Conservation (phyloP, 1,140 invertebrate genomes). For the Drosophila funebris region DNA sequence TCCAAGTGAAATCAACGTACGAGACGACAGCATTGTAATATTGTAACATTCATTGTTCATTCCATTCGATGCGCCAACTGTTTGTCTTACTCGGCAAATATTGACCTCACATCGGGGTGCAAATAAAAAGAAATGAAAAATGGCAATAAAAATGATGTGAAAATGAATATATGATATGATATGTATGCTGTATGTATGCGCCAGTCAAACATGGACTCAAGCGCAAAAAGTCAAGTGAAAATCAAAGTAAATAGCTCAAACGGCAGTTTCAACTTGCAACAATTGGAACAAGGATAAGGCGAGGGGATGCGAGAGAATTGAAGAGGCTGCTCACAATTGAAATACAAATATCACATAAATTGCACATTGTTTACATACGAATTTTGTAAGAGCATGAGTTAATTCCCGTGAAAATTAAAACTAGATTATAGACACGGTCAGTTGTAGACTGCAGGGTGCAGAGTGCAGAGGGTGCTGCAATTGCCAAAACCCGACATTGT, state of each 20-base stretch:
- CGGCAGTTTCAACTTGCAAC: not conserved
- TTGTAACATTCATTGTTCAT: slow-evolving; percentile 30
- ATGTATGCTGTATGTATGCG: too few species aligned
- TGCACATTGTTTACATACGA: slow-evolving; percentile 51
- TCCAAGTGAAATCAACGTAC: slow-evolving; percentile 44
- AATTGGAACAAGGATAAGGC: not conserved
- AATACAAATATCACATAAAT: slow-evolving; percentile 71
- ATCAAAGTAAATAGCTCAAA: slow-evolving; percentile 69
- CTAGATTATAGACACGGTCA: slow-evolving; percentile 76
- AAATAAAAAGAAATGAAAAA: slow-evolving; percentile 22
- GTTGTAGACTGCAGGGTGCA: not conserved
- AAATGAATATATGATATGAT: slow-evolving; percentile 64
- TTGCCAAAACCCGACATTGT: not conserved
- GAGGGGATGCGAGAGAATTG: not conserved
- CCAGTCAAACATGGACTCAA: slow-evolving; percentile 35
- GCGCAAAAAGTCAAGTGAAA: slow-evolving; percentile 73
- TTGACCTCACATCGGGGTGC: slow-evolving; percentile 39
- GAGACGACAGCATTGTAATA: slow-evolving; percentile 27
- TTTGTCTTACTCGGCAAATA: slow-evolving; percentile 73
- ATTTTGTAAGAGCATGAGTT: slow-evolving; percentile 57
- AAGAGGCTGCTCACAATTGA: slow-evolving; percentile 47
- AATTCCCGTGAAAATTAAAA: slow-evolving; percentile 81
- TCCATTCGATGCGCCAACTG: slow-evolving; percentile 36
- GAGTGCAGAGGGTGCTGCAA: not conserved
- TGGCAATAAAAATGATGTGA: slow-evolving; percentile 7